phyloP scores from a whole-genome alignment of 2,113 vertebrate genomes.

The Saimiri boliviensis region DNA sequence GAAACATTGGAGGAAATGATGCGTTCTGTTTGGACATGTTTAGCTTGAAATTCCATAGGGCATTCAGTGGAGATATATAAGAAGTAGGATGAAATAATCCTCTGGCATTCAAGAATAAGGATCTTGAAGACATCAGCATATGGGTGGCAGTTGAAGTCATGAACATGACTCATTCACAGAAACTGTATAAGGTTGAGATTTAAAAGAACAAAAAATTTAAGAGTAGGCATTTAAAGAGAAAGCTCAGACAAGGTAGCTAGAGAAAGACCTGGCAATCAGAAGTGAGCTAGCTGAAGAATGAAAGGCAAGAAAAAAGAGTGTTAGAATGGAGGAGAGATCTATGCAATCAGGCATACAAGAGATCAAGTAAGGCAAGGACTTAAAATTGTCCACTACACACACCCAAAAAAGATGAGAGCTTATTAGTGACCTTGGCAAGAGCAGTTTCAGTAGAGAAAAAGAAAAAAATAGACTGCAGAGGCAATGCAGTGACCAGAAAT shows the following conservation, averaged over 20 bases:
- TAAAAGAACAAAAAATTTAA: neutral
- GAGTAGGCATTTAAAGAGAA: neutral
- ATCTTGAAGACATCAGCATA: neutral
- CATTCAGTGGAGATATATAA: neutral
- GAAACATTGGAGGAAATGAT: neutral
- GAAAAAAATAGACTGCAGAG: neutral
- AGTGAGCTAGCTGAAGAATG: neutral
- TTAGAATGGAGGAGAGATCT: neutral
- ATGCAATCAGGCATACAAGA: neutral
- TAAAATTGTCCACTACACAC: neutral
- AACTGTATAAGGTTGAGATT: neutral
- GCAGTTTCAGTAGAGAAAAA: neutral
- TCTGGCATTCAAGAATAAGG: neutral
- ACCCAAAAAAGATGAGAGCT: neutral
- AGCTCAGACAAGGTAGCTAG: neutral
- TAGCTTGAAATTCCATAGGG: neutral
- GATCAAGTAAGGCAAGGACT: neutral
- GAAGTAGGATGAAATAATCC: neutral
- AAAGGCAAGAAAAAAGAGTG: neutral
- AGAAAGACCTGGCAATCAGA: neutral
- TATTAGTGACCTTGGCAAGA: neutral
- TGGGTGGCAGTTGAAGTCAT: neutral
- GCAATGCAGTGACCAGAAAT: neutral
- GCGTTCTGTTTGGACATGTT: neutral
- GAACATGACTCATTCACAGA: neutral